A percentile compares a stretch with the other conserved stretches of the same genome.
These are phyloP conservation scores for Aspidoscelis tigris DNA, from an alignment of 2,113 vertebrate species.

Conservation along the genomic window DNA sequence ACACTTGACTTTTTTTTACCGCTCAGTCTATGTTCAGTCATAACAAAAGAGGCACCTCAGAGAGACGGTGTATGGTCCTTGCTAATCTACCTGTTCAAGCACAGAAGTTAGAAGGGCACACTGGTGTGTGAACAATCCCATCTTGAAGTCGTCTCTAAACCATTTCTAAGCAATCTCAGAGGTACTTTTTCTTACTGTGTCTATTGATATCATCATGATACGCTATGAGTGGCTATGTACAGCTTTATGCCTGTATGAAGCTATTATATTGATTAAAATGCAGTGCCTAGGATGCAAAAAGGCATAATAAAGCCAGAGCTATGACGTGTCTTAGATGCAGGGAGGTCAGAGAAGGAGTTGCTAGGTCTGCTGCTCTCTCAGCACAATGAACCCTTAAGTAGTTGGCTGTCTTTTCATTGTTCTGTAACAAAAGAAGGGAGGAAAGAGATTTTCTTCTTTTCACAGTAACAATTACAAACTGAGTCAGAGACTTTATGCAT, in stretches of 20 bases:
- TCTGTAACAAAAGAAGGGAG: not conserved
- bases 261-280: too few relatives aligned
- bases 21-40: too few relatives aligned
- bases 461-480: not conserved
- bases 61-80: too few relatives aligned
- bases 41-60: too few relatives aligned
- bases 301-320: not conserved
- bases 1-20: not conserved
- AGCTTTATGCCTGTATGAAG: too few relatives aligned
- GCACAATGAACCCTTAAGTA: not conserved
- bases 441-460: not conserved
- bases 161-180: too few relatives aligned
- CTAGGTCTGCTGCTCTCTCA: not conserved
- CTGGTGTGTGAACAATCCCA: too few relatives aligned
- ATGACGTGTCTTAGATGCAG: not conserved
- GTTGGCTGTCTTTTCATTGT: not conserved
- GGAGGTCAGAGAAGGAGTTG: not conserved
- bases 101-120: not conserved
- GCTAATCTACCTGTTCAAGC: not conserved
- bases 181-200: too few relatives aligned
- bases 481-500: conserved; percentile 22
- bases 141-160: too few relatives aligned
- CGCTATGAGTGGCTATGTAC: not conserved
- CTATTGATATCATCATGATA: not conserved
- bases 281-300: too few relatives aligned